A percentile compares a stretch with the other conserved stretches of the same genome.
Conservation (phyloP, 2,888 invertebrate genomes). For the Andricus quercusramuli region DNA sequence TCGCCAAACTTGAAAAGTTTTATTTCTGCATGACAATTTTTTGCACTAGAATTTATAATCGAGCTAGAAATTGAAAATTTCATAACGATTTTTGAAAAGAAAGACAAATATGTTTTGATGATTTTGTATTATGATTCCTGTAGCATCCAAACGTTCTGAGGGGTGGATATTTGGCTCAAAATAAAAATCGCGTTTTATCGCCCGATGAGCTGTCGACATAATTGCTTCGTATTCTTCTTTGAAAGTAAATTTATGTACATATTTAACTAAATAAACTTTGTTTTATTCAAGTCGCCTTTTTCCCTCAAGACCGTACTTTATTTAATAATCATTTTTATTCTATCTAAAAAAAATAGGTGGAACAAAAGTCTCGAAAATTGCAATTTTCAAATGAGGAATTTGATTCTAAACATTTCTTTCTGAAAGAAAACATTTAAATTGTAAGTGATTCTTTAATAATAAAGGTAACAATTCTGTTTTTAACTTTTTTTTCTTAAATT, state of each 20-base stretch:
- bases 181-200: conserved; percentile 18
- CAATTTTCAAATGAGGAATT: too few relatives aligned
- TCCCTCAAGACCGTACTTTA: not conserved
- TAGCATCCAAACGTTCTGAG: conserved; percentile 5
- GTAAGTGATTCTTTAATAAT: too few relatives aligned
- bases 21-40: not conserved
- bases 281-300: not conserved
- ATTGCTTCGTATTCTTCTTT: not conserved
- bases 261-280: not conserved
- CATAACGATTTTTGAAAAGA: not conserved
- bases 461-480: too few relatives aligned
- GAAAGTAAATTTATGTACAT: conserved; percentile 19
- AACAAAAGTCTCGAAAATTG: too few relatives aligned
- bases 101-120: conserved; percentile 4
- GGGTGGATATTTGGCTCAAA: conserved; percentile 24
- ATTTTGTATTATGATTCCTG: conserved; percentile 12
- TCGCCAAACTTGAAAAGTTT: not conserved
- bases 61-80: not conserved
- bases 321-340: too few relatives aligned
- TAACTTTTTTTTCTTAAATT: too few relatives aligned
- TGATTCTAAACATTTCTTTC: too few relatives aligned
- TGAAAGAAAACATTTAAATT: too few relatives aligned
- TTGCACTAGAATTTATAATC: not conserved
- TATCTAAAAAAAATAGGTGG: too few relatives aligned
- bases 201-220: conserved; percentile 3